Evolutionary conservation across 2,888 invertebrate genomes (phyloP).

Genomic region (Pherbina coryleti): DNA sequence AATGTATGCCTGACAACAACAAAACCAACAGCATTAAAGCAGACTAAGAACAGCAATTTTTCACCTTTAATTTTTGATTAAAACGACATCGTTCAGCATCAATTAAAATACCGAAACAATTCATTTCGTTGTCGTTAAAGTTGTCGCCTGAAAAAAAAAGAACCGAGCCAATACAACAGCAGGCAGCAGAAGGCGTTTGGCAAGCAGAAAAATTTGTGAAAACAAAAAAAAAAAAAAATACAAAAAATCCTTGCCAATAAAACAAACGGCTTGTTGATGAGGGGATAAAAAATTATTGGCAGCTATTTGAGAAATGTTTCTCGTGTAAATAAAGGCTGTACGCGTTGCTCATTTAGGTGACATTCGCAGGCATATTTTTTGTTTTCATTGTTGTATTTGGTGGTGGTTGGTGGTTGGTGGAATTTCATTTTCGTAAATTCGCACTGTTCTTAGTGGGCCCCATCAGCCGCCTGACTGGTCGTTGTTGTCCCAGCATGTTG

Average conservation of each 20-base stretch:
- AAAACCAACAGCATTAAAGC: background rate
- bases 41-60: slow-evolving; percentile 20
- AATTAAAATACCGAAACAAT: slow-evolving; percentile 54
- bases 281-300: slow-evolving; percentile 18
- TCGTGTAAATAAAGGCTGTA: slow-evolving; percentile 28
- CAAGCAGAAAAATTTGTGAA: background rate
- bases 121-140: slow-evolving; percentile 43
- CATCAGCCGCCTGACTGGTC: too few species aligned
- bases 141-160: background rate
- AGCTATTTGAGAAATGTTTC: slow-evolving; percentile 29
- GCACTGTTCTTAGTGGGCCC: background rate
- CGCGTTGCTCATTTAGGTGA: slow-evolving; percentile 31
- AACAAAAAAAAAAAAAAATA: background rate
- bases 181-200: background rate
- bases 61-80: slow-evolving; percentile 33
- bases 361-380: background rate
- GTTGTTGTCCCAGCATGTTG: background rate
- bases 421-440: background rate
- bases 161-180: background rate
- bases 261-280: background rate
- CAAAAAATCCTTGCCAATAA: background rate
- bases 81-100: slow-evolving; percentile 43
- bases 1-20: slow-evolving; percentile 9
- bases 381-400: background rate
- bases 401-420: background rate